Base-by-base conservation (phyloP, 35 echinoderm and acorn worm genomes). In the Lytechinus pictus region DNA sequence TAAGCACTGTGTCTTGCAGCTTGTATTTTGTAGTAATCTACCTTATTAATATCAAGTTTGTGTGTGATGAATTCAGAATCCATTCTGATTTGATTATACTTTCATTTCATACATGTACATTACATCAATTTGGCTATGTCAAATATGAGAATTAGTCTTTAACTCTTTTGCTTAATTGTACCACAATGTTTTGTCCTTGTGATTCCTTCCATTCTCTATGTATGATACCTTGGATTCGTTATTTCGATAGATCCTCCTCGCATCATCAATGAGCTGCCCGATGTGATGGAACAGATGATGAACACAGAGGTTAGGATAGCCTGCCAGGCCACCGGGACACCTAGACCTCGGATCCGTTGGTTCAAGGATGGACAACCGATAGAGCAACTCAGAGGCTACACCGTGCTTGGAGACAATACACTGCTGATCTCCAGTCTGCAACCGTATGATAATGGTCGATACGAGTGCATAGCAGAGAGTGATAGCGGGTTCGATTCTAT, bases 381-480 rank as follows among this genome's bases (percentile, higher is more conserved):
- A 44, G 94, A 97, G 33, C 97, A 97, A 29, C 96, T 94, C 16
- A 86, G 96, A 89, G 98, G 98, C 53, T 99, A 97, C 94, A 99
- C 95, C 8, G 95, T 99, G 14, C 92, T 96, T 53, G 95, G 90
- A 14, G 96, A 99, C 57, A 96, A 96, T 1, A 95, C 97, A 9
- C 86, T 99, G 11, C 71, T 97, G 55, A 98, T 99, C 27, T 96
- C 97, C 4, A 98, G 94, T 55, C 94, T 97, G 52, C 97, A 97
- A 89, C 97, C 97, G 0, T 88, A 94, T 52, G 98, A 99, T 55
- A 96, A 97, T 58, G 98, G 98, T 13, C 51, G 52, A 14, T 99
- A 98, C 51, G 96, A 96, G 24, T 99, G 98, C 33, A 92, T 86
- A 44, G 98, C 97, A 5, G 27, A 91, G 27, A 99, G 97, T 86